Conservation (phyloP, 2,888 invertebrate species). For the Himalopsyche japonica region DNA sequence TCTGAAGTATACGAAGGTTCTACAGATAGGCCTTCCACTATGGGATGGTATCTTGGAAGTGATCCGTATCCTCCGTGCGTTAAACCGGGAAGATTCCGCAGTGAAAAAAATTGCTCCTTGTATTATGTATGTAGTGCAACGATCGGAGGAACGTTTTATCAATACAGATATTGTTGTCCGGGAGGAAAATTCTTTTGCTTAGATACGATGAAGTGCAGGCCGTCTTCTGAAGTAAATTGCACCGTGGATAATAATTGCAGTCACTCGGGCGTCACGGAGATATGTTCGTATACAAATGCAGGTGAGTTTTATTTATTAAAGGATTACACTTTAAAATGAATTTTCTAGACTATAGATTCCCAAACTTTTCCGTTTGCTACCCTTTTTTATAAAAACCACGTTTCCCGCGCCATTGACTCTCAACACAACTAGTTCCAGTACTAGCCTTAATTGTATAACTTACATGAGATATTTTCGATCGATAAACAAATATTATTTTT, state of each 20-base stretch:
- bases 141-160: conserved; percentile 46
- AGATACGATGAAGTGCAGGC: conserved; percentile 41
- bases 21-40: conserved; percentile 41
- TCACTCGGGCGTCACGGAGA: background rate
- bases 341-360: no score
- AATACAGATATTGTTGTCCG: conserved; percentile 47
- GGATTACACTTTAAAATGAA: no score
- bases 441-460: no score
- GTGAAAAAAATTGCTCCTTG: conserved; percentile 48
- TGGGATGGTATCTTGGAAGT: conserved; percentile 30
- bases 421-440: no score
- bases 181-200: conserved; percentile 42
- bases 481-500: no score
- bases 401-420: no score
- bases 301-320: no score
- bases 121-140: conserved; percentile 52
- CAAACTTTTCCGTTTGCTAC: no score
- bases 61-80: conserved; percentile 49
- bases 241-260: background rate
- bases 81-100: conserved; percentile 47
- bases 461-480: no score
- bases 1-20: conserved; percentile 45
- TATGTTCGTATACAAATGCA: background rate
- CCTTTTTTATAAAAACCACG: no score
- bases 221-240: conserved; percentile 38